Percentiles rank a stretch among this genome's conserved stretches.
phyloP scores from a whole-genome alignment of 2,797 vertebrate species.

The Alcedo quadribrachys region DNA sequence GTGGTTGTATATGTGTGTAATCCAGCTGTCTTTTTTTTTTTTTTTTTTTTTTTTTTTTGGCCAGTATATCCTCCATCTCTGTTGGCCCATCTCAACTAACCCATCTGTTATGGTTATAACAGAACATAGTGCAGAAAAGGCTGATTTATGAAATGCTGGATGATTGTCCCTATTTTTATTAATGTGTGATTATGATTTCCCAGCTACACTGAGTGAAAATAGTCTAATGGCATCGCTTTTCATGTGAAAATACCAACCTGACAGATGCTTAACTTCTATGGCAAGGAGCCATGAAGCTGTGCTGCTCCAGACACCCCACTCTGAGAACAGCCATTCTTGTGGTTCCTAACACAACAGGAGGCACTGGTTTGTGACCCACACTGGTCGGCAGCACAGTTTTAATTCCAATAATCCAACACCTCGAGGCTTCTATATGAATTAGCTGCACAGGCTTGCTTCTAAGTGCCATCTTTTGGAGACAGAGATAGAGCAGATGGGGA shows the following conservation, averaged over 20 bases:
- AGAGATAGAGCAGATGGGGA: constrained; percentile 44
- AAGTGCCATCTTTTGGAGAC: constrained; percentile 23
- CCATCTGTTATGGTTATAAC: constrained; percentile 3
- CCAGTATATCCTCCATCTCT: constrained; percentile 22
- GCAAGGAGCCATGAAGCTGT: constrained; percentile 23
- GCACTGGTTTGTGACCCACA: rapidly evolving
- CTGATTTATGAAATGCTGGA: constrained; percentile 27
- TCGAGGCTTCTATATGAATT: not conserved
- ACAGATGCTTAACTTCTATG: not conserved
- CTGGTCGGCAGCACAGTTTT: rapidly evolving
- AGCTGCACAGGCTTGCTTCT: not conserved
- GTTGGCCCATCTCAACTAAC: not conserved
- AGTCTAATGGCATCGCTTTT: not conserved
- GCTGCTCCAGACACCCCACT: not conserved
- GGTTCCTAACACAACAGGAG: not conserved
- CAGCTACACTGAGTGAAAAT: not conserved
- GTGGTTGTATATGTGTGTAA: not conserved
- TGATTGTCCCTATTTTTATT: constrained; percentile 31
- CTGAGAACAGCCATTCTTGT: not conserved
- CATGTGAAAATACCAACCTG: not conserved
- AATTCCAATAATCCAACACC: not conserved
- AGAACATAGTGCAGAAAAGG: not conserved
- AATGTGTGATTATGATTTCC: constrained; percentile 15
- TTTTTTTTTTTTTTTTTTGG: not conserved
- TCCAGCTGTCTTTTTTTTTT: constrained; percentile 29